A percentile compares a stretch with the other conserved stretches of the same genome.
These are phyloP conservation scores for Crenichthys baileyi DNA, from an alignment of 2,797 vertebrate genomes.

Conservation along the genomic window DNA sequence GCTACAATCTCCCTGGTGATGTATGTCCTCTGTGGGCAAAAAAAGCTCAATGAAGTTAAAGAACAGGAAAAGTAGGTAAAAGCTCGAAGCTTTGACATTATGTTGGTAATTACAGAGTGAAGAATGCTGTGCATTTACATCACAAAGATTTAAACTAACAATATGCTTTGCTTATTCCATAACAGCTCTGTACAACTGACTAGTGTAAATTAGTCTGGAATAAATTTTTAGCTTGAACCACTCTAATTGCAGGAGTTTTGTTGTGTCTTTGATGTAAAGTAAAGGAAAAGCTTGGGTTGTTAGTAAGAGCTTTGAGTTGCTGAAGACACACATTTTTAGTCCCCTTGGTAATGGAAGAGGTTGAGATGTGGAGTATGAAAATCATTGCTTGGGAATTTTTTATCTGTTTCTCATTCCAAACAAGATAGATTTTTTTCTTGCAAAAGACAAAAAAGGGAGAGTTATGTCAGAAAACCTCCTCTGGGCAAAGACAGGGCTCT, in stretches of 20 bases:
- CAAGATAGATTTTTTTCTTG: constrained; percentile 36
- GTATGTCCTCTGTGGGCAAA: constrained; percentile 80
- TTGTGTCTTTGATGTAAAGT: not conserved
- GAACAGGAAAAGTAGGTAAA: not conserved
- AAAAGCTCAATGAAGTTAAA: not conserved
- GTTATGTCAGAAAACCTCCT: constrained; percentile 33
- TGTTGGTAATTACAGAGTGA: not conserved
- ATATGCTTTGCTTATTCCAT: constrained; percentile 10
- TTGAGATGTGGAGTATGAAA: not conserved
- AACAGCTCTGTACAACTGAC: not conserved
- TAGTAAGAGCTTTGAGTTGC: constrained; percentile 10
- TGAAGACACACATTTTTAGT: constrained; percentile 28
- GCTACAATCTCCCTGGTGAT: constrained; percentile 85
- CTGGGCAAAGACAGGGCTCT: constrained; percentile 21
- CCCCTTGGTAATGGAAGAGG: constrained; percentile 29
- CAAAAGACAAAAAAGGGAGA: constrained; percentile 27
- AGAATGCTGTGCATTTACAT: constrained; percentile 18
- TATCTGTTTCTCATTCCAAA: constrained; percentile 30
- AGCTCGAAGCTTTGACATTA: not conserved
- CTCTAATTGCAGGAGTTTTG: not conserved
- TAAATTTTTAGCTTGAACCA: not conserved
- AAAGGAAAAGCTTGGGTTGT: constrained; percentile 28
- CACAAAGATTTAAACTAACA: not conserved
- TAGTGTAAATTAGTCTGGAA: not conserved
- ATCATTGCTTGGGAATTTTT: constrained; percentile 34